Conservation (phyloP, 1,140 invertebrate species). For the Drosophila repletoides region DNA sequence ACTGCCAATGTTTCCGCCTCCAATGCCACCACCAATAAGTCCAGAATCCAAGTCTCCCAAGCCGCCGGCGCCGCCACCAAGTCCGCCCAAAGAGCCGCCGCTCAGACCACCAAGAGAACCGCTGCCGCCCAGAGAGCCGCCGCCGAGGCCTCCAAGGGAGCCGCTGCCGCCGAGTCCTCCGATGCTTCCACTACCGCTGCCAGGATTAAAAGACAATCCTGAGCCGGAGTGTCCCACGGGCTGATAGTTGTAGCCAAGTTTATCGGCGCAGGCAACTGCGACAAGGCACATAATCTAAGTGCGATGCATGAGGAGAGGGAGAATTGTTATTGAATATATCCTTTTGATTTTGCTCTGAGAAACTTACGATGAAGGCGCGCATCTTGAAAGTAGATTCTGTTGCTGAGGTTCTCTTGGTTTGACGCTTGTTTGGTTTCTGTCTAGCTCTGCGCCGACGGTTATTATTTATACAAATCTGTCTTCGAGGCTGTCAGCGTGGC, state of each 20-base stretch:
- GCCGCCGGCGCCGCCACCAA: background rate
- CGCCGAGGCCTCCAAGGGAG: constrained; percentile 15
- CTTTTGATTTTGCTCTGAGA: background rate
- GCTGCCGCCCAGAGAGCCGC: constrained; percentile 3
- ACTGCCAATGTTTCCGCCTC: constrained; percentile 15
- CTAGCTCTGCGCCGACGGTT: constrained; percentile 25
- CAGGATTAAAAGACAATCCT: constrained; percentile 64
- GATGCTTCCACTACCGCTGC: constrained; percentile 40
- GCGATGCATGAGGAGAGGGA: background rate
- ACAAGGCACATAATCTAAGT: constrained; percentile 67
- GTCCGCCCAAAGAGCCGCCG: constrained; percentile 1
- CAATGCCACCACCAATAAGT: constrained; percentile 24
- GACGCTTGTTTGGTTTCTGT: constrained; percentile 65
- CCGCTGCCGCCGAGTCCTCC: constrained; percentile 21
- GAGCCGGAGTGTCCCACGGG: constrained; percentile 60
- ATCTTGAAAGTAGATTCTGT: constrained; percentile 66
- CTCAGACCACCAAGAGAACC: constrained; percentile 4
- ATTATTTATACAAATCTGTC: constrained; percentile 69
- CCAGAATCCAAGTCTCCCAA: background rate
- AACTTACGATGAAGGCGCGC: constrained; percentile 76
- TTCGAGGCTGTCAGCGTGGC: constrained; percentile 63
- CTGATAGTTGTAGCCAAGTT: constrained; percentile 77
- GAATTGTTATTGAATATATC: constrained; percentile 31
- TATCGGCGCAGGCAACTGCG: constrained; percentile 74
- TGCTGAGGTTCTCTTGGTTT: constrained; percentile 58